Evolutionary conservation across 2,888 invertebrate species (phyloP).

Genomic region (Dysmachus trigonus): DNA sequence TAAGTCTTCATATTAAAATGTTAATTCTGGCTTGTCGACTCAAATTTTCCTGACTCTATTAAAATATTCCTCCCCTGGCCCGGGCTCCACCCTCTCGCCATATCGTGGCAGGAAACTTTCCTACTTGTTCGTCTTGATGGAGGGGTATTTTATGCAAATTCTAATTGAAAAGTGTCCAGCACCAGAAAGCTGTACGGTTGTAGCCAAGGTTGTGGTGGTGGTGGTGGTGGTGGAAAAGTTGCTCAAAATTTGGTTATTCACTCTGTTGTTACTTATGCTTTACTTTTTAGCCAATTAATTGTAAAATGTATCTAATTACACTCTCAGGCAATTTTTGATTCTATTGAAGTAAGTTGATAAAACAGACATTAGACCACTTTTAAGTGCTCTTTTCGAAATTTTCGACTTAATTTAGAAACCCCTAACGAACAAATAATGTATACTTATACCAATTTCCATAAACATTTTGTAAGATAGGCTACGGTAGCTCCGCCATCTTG

Average conservation of each 20-base stretch:
- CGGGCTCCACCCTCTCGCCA: neutral
- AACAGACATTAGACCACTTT: neutral
- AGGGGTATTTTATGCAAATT: constrained; percentile 30
- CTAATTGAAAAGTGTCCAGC: constrained; percentile 10
- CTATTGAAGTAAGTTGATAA: neutral
- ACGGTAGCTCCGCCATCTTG: neutral
- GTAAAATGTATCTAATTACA: neutral
- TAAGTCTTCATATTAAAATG: constrained; percentile 40
- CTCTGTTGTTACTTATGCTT: neutral
- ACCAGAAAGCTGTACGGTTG: neutral
- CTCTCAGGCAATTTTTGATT: neutral
- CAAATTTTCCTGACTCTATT: constrained; percentile 41
- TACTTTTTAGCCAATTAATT: neutral
- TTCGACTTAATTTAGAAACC: too few species aligned
- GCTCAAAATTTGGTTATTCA: neutral
- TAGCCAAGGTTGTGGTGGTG: neutral
- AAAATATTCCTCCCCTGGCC: neutral
- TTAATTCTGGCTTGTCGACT: constrained; percentile 44
- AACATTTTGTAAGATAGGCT: too few species aligned
- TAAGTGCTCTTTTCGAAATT: neutral
- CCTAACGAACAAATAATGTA: too few species aligned
- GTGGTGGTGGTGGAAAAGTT: neutral
- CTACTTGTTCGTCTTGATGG: neutral
- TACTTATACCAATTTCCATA: too few species aligned
- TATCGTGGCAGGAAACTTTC: neutral